Base-by-base conservation (phyloP, 1,140 invertebrate species). In the Bombus confusus region DNA sequence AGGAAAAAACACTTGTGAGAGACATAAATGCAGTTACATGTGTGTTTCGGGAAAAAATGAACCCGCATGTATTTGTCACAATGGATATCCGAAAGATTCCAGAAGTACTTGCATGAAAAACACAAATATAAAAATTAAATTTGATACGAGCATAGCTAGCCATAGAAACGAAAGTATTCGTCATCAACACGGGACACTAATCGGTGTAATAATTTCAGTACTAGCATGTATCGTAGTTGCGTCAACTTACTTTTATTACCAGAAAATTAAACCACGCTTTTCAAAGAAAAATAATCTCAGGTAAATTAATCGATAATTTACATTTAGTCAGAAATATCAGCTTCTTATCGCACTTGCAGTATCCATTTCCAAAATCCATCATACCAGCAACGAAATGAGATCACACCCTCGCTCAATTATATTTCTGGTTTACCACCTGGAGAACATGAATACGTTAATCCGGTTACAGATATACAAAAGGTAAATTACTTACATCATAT, bases 61-160 rank as follows among this genome's bases (percentile, higher is more conserved):
- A 1, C 93, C 95, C 31, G 92, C 93, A 83, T 97, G 96, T 89
- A 91, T 97, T 76, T 97, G 96, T 86, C 94, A 95, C 43, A 91
- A 96, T 91, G 96, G 96, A 34, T 87, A 93, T 71, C 15, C 83
- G 10, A 43, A 75, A 39, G 25, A 68, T 41, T 28, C 64, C 4
- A 81, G 83, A 52, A 41, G 4, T 10, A 72, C 41, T 39, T 92
- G 91, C 15, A 31, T 25, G 3, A 8, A 68, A 71, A 43, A 75
- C 1, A n/a, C 28, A 9, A 86, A 86, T 57, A n/a, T 9, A 41
- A 64, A 62, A 15, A 9, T 85, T 5, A 76, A 71, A 83, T 78
- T 90, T 59, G 9, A 47, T 66, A 77, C 87, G 3, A 76, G 4
- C 2, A 41, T 68, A 39, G 43, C 12, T 9, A n/a, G 68, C 34